phyloP scores from a whole-genome alignment of 2,888 invertebrate genomes.

The Ormia ochracea region DNA sequence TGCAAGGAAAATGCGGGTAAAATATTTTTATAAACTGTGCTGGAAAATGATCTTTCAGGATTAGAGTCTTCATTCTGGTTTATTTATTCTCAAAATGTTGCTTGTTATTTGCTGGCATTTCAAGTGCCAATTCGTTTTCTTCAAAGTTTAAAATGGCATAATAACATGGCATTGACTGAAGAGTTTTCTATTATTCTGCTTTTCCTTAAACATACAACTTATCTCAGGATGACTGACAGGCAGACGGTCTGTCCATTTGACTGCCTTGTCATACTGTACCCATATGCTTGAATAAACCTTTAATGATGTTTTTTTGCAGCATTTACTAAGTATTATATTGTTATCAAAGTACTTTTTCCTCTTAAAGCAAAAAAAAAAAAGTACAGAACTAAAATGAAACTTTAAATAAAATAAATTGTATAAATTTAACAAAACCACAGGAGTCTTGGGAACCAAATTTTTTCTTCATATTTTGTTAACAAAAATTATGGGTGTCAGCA shows the following conservation, averaged over 20 bases:
- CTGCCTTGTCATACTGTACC: background rate
- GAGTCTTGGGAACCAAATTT: slow-evolving; percentile 13
- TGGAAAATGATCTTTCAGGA: slow-evolving; percentile 50
- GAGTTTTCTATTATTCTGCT: slow-evolving; percentile 36
- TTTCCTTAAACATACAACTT: background rate
- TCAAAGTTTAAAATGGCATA: slow-evolving; percentile 51
- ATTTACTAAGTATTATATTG: slow-evolving; percentile 20
- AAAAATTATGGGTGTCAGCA: slow-evolving; percentile 31
- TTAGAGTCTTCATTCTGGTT: slow-evolving; percentile 28
- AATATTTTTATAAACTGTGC: slow-evolving; percentile 4
- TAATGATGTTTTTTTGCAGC: slow-evolving; percentile 43
- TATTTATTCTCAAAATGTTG: slow-evolving; percentile 34
- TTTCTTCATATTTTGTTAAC: background rate
- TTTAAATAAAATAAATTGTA: background rate
- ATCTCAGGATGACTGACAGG: background rate
- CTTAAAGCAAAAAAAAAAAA: background rate
- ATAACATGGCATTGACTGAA: slow-evolving; percentile 58
- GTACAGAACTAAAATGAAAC: background rate
- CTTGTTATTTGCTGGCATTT: slow-evolving; percentile 25
- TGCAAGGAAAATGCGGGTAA: slow-evolving; percentile 37
- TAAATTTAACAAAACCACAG: background rate
- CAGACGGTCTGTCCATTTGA: background rate
- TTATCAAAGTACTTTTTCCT: background rate
- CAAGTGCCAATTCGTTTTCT: slow-evolving; percentile 46
- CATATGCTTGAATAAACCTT: slow-evolving; percentile 50